Evolutionary conservation across 2,113 vertebrate genomes (phyloP).

Genomic region (Triplophysa dalaica): DNA sequence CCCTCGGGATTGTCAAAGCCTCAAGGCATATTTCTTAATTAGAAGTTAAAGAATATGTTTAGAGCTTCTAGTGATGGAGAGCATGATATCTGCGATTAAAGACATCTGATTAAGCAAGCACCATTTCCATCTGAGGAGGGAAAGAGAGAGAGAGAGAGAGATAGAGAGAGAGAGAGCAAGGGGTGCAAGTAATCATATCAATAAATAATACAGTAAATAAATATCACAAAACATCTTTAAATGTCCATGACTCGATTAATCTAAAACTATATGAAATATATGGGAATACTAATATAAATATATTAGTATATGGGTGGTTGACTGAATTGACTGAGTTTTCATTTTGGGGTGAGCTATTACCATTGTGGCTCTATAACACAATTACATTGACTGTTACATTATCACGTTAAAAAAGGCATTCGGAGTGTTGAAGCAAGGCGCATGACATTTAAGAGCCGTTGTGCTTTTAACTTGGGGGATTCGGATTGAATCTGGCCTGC

Average conservation of each 20-base stretch:
- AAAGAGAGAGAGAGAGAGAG: slow-evolving; percentile 6
- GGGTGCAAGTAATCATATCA: slow-evolving; percentile 16
- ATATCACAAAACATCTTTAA: neutral
- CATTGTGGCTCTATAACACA: neutral
- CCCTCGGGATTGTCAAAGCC: slow-evolving; percentile 51
- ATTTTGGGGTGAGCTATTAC: neutral
- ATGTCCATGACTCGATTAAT: neutral
- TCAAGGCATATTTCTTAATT: slow-evolving; percentile 55
- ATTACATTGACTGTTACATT: slow-evolving; percentile 9
- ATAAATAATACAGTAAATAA: neutral
- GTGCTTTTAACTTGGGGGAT: neutral
- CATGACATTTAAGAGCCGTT: slow-evolving; percentile 12
- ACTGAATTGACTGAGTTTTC: neutral
- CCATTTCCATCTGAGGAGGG: slow-evolving; percentile 26
- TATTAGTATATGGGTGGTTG: neutral
- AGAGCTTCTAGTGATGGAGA: slow-evolving; percentile 39
- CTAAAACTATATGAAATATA: neutral
- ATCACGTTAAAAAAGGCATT: neutral
- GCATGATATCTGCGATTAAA: slow-evolving; percentile 17
- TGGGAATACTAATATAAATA: no score
- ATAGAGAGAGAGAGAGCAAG: neutral
- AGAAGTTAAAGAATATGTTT: slow-evolving; percentile 51
- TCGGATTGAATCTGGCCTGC: neutral
- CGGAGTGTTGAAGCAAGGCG: neutral
- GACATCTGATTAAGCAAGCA: slow-evolving; percentile 48